Conservation (phyloP, 2,888 invertebrate species). For the Fragum whitleyi region DNA sequence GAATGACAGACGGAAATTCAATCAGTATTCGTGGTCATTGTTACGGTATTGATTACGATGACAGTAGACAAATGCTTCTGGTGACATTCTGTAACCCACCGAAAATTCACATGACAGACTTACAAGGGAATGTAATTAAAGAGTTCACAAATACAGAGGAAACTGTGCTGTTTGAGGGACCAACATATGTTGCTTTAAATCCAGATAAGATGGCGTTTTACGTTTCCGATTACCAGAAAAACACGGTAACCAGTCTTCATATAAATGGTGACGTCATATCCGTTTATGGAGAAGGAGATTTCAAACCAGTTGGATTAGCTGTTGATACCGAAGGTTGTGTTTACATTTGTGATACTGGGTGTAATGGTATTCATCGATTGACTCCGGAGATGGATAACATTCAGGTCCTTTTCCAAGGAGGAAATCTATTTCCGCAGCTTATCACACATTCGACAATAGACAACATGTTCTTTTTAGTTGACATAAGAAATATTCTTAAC, state of each 20-base stretch:
- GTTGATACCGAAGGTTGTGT: not conserved
- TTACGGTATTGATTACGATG: not conserved
- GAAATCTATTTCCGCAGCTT: not conserved
- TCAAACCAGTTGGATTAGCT: not conserved
- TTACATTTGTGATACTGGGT: not conserved
- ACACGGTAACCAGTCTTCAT: not conserved
- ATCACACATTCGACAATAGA: not conserved
- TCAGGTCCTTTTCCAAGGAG: not conserved
- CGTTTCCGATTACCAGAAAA: not conserved
- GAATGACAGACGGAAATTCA: not conserved
- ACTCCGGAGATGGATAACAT: not conserved
- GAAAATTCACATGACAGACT: not conserved
- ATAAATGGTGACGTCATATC: slow-evolving; percentile 1
- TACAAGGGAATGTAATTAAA: not conserved
- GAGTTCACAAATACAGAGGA: not conserved
- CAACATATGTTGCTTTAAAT: not conserved
- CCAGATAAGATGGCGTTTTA: not conserved
- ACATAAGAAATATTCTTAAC: not conserved
- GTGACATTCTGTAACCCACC: not conserved
- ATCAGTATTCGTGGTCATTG: not conserved
- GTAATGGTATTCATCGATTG: not conserved
- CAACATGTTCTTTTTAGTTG: not conserved
- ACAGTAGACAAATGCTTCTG: not conserved
- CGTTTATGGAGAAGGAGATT: not conserved
- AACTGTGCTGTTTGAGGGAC: not conserved